phyloP scores from a whole-genome alignment of 2,797 vertebrate species.

The Enteromius fasciolatus region DNA sequence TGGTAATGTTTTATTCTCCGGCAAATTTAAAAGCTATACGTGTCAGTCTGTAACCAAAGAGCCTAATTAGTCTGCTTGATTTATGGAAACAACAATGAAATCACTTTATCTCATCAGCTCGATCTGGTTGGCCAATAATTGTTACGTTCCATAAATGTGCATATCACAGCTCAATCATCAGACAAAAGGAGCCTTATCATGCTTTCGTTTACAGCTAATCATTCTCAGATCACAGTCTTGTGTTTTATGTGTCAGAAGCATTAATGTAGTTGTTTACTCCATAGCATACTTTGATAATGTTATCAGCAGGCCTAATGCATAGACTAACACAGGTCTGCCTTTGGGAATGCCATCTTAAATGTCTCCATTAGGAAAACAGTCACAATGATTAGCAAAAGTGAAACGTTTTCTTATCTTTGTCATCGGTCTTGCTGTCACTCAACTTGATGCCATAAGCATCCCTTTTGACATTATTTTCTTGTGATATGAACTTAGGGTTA shows the following conservation, averaged over 20 bases:
- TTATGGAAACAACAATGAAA: slow-evolving; percentile 58
- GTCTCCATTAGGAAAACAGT: slow-evolving; percentile 22
- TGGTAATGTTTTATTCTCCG: slow-evolving; percentile 52
- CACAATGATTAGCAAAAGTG: slow-evolving; percentile 34
- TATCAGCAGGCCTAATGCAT: slow-evolving; percentile 34
- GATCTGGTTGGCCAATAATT: slow-evolving; percentile 30
- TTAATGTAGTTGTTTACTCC: slow-evolving; percentile 27
- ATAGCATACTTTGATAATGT: slow-evolving; percentile 39
- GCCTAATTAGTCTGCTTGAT: slow-evolving; percentile 68
- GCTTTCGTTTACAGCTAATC: slow-evolving; percentile 41
- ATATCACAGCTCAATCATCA: slow-evolving; percentile 40
- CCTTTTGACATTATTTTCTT: neutral
- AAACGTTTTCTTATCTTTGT: slow-evolving; percentile 38
- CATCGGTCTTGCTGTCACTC: slow-evolving; percentile 6
- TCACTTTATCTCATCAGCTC: slow-evolving; percentile 44
- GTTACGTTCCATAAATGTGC: slow-evolving; percentile 23
- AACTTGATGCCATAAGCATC: neutral
- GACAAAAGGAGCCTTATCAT: slow-evolving; percentile 42
- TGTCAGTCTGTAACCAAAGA: slow-evolving; percentile 51
- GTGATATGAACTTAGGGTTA: neutral
- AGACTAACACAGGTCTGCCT: neutral
- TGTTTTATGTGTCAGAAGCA: slow-evolving; percentile 10
- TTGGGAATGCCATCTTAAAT: slow-evolving; percentile 38
- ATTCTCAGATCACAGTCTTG: slow-evolving; percentile 21
- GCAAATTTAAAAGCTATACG: slow-evolving; percentile 54